Percentiles rank a stretch among this genome's conserved stretches.
phyloP scores from a whole-genome alignment of 2,113 vertebrate genomes.

The Pimephales promelas region DNA sequence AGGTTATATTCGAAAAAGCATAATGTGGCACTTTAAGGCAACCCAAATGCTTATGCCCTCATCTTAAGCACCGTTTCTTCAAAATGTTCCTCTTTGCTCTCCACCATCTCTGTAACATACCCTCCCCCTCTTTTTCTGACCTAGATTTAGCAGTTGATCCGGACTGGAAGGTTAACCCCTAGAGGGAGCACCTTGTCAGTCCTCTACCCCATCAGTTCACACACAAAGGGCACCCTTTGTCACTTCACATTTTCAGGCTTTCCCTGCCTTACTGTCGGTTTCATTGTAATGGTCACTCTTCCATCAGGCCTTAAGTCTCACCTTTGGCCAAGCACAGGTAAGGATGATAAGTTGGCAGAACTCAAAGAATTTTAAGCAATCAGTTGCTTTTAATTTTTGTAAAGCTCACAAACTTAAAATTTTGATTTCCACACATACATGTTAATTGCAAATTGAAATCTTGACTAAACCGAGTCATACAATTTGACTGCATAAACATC shows the following conservation, averaged over 20 bases:
- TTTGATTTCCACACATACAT: neutral
- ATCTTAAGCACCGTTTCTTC: constrained; percentile 1
- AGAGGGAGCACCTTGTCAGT: constrained; percentile 77
- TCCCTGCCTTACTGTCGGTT: constrained; percentile 66
- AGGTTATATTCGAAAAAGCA: too few relatives aligned
- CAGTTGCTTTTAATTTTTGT: neutral
- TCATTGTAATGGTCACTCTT: constrained; percentile 66
- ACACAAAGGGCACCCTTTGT: constrained; percentile 78
- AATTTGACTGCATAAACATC: neutral
- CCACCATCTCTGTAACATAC: constrained; percentile 25
- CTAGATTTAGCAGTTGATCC: constrained; percentile 81
- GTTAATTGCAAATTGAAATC: neutral
- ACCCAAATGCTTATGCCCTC: neutral
- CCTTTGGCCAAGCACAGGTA: constrained; percentile 13
- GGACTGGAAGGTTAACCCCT: constrained; percentile 79
- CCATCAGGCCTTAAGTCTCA: constrained; percentile 54
- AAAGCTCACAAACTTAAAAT: neutral
- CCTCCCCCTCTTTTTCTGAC: constrained; percentile 70
- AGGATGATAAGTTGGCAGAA: neutral
- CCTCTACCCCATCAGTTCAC: constrained; percentile 73
- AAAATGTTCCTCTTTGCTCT: constrained; percentile 24
- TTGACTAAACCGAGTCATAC: neutral
- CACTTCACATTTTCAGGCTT: constrained; percentile 78
- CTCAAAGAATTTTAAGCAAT: neutral
- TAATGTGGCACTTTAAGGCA: neutral